A percentile compares a stretch with the other conserved stretches of the same genome.
phyloP scores from a whole-genome alignment of 2,888 invertebrate species.

The Eristalis arbustorum region DNA sequence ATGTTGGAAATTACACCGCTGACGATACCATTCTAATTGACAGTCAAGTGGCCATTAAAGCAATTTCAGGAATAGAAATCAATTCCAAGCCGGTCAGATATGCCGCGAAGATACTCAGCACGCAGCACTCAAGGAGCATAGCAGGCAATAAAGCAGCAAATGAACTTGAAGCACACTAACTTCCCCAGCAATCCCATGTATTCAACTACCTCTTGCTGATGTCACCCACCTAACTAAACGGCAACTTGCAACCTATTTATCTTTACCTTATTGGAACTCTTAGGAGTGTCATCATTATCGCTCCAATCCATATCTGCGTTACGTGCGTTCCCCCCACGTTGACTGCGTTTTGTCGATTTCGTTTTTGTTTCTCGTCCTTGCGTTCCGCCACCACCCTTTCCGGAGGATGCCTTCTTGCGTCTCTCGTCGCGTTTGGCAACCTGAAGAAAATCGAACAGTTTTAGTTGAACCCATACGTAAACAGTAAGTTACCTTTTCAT shows the following conservation, averaged over 20 bases:
- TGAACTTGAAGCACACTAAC: too few species aligned
- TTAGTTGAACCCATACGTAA: not conserved
- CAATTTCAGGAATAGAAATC: too few species aligned
- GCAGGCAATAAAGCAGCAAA: too few species aligned
- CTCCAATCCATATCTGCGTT: constrained; percentile 85
- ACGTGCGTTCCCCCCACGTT: constrained; percentile 81
- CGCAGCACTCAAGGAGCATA: too few species aligned
- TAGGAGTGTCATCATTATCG: constrained; percentile 81
- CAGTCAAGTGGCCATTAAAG: too few species aligned
- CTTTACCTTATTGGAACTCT: constrained; percentile 37
- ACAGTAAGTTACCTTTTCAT: constrained; percentile 73
- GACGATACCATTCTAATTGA: too few species aligned
- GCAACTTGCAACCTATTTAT: not conserved
- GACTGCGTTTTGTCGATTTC: constrained; percentile 93
- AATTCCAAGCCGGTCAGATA: too few species aligned
- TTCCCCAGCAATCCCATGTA: too few species aligned
- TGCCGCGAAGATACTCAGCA: too few species aligned
- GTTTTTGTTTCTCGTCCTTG: constrained; percentile 98
- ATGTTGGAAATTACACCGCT: too few species aligned
- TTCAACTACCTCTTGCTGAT: too few species aligned
- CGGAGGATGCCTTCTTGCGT: constrained; percentile 91
- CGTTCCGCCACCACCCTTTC: constrained; percentile 94
- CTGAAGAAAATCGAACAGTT: constrained; percentile 75
- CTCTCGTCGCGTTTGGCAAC: constrained; percentile 92
- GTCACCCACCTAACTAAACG: too few species aligned